Evolutionary conservation across 2,113 vertebrate genomes (phyloP), one percentile per base, ranked within the genome.

Genomic region (Tauraco erythrolophus): DNA sequence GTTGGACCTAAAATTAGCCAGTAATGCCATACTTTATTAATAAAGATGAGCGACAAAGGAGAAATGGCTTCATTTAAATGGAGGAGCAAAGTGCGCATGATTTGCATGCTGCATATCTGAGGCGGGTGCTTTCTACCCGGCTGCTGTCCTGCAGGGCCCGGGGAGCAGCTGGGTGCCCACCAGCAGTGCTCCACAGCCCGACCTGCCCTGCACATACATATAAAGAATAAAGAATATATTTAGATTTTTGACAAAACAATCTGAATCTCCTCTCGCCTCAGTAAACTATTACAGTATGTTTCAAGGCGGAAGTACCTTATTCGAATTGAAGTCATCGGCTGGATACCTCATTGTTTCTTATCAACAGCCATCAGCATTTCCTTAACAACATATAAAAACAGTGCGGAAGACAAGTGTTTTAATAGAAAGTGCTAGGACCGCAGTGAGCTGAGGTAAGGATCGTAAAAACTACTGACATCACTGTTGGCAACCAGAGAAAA

Each of bases 381-480:
- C 97, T 53, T 96, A 97, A 97, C 66, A 95, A 97, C 92, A n/a
- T n/a, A 92, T 25, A 89, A 96, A 84, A 97, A 84, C 37, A 69
- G 82, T 33, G 51, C 64, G 85, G 68, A 81, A 94, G 96, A 95
- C 94, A 92, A 92, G 83, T 22, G 48, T 82, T 89, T 71, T 72
- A 95, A 94, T 41, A 93, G 86, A 75, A 60, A 39, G 65, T 41
- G 74, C 4, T 14, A 85, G 53, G 86, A 91, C 90, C 83, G 84
- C 86, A 96, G 85, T 2, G 0, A 95, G 96, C 97, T 98, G 97
- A 98, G 95, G 98, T 96, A 97, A 98, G 97, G 91, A 89, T 95
- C 94, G 72, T 98, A 98, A 98, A 97, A 96, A 83, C 89, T 81
- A 80, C 93, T 98, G 98, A 98, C 98, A 98, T 98, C 98, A 98